Base-by-base conservation (phyloP, 2,888 invertebrate species). In the Tenthredo scrophulariae region DNA sequence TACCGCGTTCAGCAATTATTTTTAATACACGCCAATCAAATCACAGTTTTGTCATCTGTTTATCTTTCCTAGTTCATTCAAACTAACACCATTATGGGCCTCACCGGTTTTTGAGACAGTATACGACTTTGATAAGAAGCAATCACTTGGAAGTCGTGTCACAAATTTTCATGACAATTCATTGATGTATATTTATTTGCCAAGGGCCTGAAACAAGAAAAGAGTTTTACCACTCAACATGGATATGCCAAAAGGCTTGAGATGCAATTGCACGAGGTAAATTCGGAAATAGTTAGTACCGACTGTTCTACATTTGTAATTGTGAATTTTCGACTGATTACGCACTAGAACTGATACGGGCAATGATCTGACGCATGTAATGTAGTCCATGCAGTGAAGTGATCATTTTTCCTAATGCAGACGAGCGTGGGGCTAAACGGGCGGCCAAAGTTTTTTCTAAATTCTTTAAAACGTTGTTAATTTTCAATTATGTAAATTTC, bases 1-100 rank as follows among this genome's bases (percentile, higher is more conserved):
- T 75, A 75, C 75, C 54, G 18, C n/a, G 75, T 75, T 50, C n/a
- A 75, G 9, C n/a, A n/a, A 70, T 70, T 40, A 29, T 33, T n/a
- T 70, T 37, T 9, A 7, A 70, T 70, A 4, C 70, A 37, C 37
- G 13, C 1, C 18, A 29, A 70, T 33, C 33, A n/a, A 70, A n/a
- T 15, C 33, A 37, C 37, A 18, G 33, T 33, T 70, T 18, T 70
- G 7, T 37, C 33, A 18, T 70, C 7, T 15, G 15, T 70, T 70
- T 70, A 26, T 62, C 18, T 70, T 13, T 70, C 6, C 50, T 0
- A 37, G 4, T 70, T 7, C 33, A 37, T 29, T 70, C 2, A 18
- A 29, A 70, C 70, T 37, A 7, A 22, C 70, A 37, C 70, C 18
- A 4, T 37, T 18, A n/a, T 70, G 67, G 37, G 33, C 15, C 29